Conservation (phyloP, 2,888 invertebrate species). For the Biston stratarius region DNA sequence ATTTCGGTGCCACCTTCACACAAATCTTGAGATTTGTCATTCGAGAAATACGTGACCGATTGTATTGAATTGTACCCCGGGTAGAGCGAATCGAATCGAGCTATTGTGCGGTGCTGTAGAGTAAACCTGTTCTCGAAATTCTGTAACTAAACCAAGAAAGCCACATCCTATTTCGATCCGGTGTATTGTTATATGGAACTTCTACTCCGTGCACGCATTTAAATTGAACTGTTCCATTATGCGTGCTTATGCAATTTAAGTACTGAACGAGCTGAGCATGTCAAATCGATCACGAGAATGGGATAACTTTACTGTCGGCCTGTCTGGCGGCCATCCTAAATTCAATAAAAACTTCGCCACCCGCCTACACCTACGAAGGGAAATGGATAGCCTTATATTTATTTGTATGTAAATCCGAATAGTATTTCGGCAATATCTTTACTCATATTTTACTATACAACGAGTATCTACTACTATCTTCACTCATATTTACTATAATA, state of each 20-base stretch:
- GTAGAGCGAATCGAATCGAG: slow-evolving; percentile 35
- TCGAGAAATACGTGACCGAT: slow-evolving; percentile 38
- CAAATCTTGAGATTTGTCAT: slow-evolving; percentile 14
- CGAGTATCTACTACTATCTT: no score
- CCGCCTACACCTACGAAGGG: slow-evolving; percentile 6
- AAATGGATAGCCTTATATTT: not conserved
- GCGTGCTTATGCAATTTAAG: slow-evolving; percentile 18
- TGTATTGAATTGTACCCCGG: slow-evolving; percentile 30
- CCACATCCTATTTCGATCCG: slow-evolving; percentile 25
- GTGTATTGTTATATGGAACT: slow-evolving; percentile 34
- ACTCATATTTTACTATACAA: no score
- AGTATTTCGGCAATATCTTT: no score
- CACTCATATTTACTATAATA: no score
- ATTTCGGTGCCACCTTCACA: slow-evolving; percentile 18
- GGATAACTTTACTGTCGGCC: slow-evolving; percentile 6
- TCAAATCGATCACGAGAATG: slow-evolving; percentile 35
- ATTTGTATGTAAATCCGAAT: not conserved
- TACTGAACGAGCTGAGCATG: slow-evolving; percentile 20
- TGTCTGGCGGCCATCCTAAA: slow-evolving; percentile 14
- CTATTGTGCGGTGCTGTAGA: slow-evolving; percentile 37
- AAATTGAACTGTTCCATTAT: slow-evolving; percentile 10
- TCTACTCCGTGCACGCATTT: slow-evolving; percentile 13
- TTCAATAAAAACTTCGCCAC: slow-evolving; percentile 26
- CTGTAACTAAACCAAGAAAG: slow-evolving; percentile 28
- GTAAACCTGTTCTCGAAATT: slow-evolving; percentile 29